Evolutionary conservation across 2,888 invertebrate species (phyloP).

Genomic region (Leptinotarsa rubiginosa): DNA sequence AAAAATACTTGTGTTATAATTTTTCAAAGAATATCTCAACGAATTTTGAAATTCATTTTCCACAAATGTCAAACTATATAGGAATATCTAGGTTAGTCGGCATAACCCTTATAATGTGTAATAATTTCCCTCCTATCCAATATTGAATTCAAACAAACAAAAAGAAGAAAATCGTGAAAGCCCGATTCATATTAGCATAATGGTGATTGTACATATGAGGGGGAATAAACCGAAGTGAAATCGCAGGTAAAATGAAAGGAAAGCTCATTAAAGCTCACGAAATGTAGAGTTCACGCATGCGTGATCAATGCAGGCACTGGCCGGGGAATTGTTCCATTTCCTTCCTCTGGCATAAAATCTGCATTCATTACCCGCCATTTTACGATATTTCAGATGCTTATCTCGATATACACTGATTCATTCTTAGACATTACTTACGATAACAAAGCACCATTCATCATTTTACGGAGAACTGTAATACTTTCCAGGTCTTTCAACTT

Average conservation of each 20-base stretch:
- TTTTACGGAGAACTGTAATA: constrained; percentile 30
- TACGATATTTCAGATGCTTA: constrained; percentile 56
- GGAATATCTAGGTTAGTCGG: too few species aligned
- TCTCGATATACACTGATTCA: constrained; percentile 55
- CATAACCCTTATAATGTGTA: neutral
- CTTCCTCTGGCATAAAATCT: constrained; percentile 58
- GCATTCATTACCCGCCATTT: constrained; percentile 63
- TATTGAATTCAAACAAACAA: neutral
- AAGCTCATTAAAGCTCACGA: constrained; percentile 55
- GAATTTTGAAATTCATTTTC: too few species aligned
- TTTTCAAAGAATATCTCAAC: too few species aligned
- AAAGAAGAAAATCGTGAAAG: neutral
- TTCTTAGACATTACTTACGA: constrained; percentile 55
- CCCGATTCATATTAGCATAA: constrained; percentile 22
- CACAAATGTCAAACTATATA: too few species aligned
- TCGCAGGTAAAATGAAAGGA: constrained; percentile 30
- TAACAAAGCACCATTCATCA: constrained; percentile 60
- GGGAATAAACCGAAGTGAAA: constrained; percentile 25
- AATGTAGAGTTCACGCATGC: constrained; percentile 59
- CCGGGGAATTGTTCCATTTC: constrained; percentile 64
- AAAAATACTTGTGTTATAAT: too few species aligned
- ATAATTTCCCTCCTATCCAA: neutral
- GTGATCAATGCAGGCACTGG: constrained; percentile 60
- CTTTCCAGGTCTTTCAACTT: constrained; percentile 34
- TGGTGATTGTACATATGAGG: constrained; percentile 17